These are phyloP conservation scores for Boulengeromyrus knoepffleri DNA, from an alignment of 2,113 vertebrate species.

Conservation along the genomic window DNA sequence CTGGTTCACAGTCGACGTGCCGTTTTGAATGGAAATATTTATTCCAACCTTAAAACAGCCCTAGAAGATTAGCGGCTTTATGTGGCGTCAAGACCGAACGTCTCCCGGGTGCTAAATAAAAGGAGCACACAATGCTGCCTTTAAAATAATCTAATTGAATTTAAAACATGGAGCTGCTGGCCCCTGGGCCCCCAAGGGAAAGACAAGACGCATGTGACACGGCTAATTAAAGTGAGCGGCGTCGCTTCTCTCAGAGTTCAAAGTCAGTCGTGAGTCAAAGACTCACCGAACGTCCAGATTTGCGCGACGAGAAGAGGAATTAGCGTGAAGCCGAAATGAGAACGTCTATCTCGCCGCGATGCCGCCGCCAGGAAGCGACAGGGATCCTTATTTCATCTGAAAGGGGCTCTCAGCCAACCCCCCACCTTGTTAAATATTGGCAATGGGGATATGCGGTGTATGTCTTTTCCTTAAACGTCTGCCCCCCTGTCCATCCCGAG, in stretches of 20 bases:
- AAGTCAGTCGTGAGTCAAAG: not conserved
- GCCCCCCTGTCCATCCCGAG: not conserved
- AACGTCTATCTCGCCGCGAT: not conserved
- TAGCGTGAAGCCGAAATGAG: not conserved
- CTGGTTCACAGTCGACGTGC: not conserved
- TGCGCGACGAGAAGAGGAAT: not conserved
- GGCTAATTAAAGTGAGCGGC: not conserved
- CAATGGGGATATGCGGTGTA: not conserved
- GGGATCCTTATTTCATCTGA: not conserved
- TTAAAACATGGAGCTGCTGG: not conserved
- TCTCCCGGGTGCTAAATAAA: not conserved
- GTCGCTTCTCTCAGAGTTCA: not conserved
- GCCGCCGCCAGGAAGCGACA: not conserved
- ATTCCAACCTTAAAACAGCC: not conserved
- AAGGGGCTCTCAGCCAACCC: not conserved
- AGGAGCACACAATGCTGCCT: not conserved
- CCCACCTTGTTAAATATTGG: not conserved
- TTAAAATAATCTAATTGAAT: conserved; percentile 2
- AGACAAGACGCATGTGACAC: not conserved
- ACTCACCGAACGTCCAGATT: not conserved
- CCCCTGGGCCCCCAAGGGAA: not conserved
- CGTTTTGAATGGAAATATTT: not conserved
- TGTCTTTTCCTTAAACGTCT: not conserved
- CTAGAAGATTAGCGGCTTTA: not conserved
- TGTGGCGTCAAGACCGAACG: not conserved